phyloP scores from a whole-genome alignment of 92 coral and sea anemone species.

The Phenganax subtilis region DNA sequence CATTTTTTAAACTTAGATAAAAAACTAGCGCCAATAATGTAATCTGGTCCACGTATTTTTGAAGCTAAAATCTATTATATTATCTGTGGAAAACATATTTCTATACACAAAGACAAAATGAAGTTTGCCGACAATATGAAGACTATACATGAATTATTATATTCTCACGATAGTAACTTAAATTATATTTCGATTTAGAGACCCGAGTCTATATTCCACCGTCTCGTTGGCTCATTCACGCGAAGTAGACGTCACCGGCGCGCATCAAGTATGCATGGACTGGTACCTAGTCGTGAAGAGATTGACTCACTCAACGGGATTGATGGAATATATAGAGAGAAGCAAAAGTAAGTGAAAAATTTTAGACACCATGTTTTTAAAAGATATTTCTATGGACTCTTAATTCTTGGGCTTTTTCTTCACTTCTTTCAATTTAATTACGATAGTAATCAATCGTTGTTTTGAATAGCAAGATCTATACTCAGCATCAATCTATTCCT shows the following conservation, averaged over 20 bases:
- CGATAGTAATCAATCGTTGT: no score
- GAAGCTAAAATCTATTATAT: no score
- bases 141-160: not conserved
- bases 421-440: no score
- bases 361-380: not conserved
- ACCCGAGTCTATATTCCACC: constrained; percentile 13
- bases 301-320: not conserved
- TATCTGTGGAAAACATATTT: no score
- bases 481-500: no score
- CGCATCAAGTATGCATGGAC: constrained; percentile 13
- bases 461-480: no score
- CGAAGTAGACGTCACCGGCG: constrained; percentile 31
- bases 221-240: constrained; percentile 30
- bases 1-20: no score
- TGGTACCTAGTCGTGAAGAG: constrained; percentile 17
- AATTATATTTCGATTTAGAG: not conserved
- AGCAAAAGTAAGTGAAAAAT: not conserved
- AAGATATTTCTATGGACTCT: not conserved
- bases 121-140: not conserved
- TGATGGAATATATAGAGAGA: not conserved
- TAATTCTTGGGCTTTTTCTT: no score
- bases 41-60: no score
- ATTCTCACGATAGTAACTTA: not conserved
- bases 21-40: no score
- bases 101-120: not conserved